Percentiles rank a stretch among this genome's conserved stretches.
Conservation (phyloP, 1,140 invertebrate genomes). For the Formica selysi region DNA sequence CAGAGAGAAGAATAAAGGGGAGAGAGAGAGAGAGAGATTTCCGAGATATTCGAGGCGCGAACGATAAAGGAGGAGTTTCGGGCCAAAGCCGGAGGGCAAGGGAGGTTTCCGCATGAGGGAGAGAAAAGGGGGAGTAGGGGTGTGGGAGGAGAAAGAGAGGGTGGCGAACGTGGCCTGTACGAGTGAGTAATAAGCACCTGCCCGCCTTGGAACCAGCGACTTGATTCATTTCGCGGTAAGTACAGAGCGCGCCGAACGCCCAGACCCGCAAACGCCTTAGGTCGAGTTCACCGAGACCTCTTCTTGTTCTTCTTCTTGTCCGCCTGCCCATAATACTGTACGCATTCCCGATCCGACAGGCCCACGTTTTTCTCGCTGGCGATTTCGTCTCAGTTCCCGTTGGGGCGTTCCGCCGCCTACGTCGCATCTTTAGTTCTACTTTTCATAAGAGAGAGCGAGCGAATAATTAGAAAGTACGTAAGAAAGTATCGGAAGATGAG, state of each 20-base stretch:
- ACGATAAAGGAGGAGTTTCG: conserved; percentile 77
- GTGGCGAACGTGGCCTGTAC: conserved; percentile 61
- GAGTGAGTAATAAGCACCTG: conserved; percentile 86
- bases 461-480: background rate
- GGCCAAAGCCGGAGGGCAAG: conserved; percentile 81
- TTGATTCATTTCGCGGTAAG: conserved; percentile 87
- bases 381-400: conserved; percentile 53
- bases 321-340: conserved; percentile 51
- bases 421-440: background rate
- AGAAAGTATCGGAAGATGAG: background rate
- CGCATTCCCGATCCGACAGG: conserved; percentile 44
- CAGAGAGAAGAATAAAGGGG: background rate
- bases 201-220: conserved; percentile 83
- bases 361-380: conserved; percentile 20
- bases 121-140: conserved; percentile 62
- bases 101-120: conserved; percentile 80
- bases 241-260: conserved; percentile 83
- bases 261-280: conserved; percentile 79
- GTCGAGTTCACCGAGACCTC: conserved; percentile 68
- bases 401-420: conserved; percentile 25
- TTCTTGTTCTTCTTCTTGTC: conserved; percentile 69
- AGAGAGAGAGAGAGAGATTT: conserved; percentile 20
- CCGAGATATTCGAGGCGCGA: conserved; percentile 65
- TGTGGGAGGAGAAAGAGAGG: conserved; percentile 61
- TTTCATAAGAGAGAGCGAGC: conserved; percentile 2